Percentiles rank a stretch among this genome's conserved stretches.
Conservation (phyloP, 2,113 vertebrate species). For the Merops nubicus region DNA sequence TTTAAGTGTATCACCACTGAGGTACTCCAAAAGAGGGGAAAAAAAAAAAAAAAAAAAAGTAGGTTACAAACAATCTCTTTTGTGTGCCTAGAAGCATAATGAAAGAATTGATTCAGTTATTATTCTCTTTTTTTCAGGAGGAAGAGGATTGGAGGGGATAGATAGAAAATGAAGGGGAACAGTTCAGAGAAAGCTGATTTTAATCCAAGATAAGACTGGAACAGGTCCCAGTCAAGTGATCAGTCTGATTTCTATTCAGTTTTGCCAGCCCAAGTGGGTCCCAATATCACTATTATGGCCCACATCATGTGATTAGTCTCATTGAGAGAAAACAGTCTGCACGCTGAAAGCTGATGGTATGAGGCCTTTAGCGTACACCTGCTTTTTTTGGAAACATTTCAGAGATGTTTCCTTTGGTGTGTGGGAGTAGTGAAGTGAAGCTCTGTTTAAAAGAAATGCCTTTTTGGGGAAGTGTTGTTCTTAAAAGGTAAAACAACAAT, state of each 20-base stretch:
- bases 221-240: not conserved
- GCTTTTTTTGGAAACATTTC: conserved; percentile 30
- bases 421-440: not conserved
- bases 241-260: not conserved
- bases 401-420: not conserved
- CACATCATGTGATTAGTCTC: not conserved
- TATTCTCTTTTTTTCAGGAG: not conserved
- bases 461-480: not conserved
- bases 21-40: not conserved
- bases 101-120: not conserved
- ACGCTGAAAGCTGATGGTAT: not conserved
- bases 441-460: not conserved
- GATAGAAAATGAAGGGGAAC: not conserved
- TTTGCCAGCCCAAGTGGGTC: not conserved
- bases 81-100: not conserved
- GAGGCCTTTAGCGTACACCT: not conserved
- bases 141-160: not conserved
- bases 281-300: not conserved
- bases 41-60: not conserved
- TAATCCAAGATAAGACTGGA: conserved; percentile 28
- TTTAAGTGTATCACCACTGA: not conserved
- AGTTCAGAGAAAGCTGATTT: not conserved
- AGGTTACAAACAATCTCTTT: not conserved
- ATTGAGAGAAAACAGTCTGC: not conserved
- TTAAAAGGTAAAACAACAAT: not conserved